Evolutionary conservation across 2,113 vertebrate genomes (phyloP).

Genomic region (Cynoglossus semilaevis): DNA sequence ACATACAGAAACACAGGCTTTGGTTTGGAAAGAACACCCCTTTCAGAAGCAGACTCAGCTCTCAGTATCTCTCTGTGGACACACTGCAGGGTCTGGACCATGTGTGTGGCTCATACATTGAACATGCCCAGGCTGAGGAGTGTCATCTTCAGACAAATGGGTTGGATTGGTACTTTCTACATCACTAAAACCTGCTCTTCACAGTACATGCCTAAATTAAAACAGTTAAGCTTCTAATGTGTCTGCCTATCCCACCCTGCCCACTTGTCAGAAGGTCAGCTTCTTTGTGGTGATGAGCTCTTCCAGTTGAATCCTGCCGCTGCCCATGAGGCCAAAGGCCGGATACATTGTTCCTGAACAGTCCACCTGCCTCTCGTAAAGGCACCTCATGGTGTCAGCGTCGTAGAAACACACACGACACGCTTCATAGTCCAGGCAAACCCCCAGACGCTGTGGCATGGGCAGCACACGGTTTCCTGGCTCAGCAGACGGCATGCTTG

Average conservation of each 20-base stretch:
- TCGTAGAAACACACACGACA: conserved; percentile 90
- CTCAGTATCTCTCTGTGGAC: conserved; percentile 27
- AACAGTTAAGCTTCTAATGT: not conserved
- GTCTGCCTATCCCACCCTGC: not conserved
- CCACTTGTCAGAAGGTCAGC: conserved; percentile 71
- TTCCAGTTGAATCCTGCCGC: conserved; percentile 85
- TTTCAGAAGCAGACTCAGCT: conserved; percentile 21
- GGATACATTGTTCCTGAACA: conserved; percentile 93
- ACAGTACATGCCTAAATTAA: conserved; percentile 28
- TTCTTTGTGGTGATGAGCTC: conserved; percentile 79
- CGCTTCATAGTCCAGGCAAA: conserved; percentile 90
- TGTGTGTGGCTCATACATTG: conserved; percentile 21
- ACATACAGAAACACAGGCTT: conserved; percentile 51
- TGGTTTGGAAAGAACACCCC: conserved; percentile 57
- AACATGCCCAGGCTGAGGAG: conserved; percentile 14
- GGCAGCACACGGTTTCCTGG: conserved; percentile 82
- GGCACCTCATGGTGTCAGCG: conserved; percentile 85
- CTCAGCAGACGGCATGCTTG: conserved; percentile 68
- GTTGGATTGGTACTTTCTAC: conserved; percentile 21
- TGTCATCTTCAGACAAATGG: not conserved
- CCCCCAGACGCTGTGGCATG: conserved; percentile 83
- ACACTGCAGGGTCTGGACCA: conserved; percentile 11
- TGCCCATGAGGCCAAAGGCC: conserved; percentile 91
- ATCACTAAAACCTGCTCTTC: conserved; percentile 34
- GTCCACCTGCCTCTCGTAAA: conserved; percentile 91